Base-by-base conservation (phyloP, 1,140 invertebrate species). In the Pogonus chalceus region DNA sequence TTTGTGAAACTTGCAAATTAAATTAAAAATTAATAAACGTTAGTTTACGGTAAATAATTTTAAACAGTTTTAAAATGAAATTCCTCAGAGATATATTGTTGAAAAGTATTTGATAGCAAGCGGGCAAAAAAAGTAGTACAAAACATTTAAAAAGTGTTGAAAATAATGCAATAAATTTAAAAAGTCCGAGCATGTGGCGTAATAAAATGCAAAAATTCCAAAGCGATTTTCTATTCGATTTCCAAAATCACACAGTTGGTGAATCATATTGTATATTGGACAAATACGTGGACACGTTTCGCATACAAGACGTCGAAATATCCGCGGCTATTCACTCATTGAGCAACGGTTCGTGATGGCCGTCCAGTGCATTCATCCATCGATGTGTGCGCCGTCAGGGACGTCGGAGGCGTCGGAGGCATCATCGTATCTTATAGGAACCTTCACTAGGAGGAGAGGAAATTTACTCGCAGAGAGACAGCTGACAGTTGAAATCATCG, bases 401-500 rank as follows among this genome's bases (percentile, higher is more conserved):
- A 31, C 14, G 14, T 31, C 4, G 14, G 26, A 31, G 26, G 26
- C 14, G 26, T 14, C 26, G 26, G 26, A 7, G 26, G 26, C 14
- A 31, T n/a, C 26, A 31, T 31, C 7, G 26, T 7, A 7, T 7
- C 7, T 7, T 4, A 31, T 31, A 31, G 4, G 26, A 7, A 31
- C 26, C 26, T 7, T 14, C 26, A 31, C 26, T 14, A 31, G 26
- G 7, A 31, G 26, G 7, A 31, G 26, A 31, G 7, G 4, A 31
- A 31, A 7, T 4, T 14, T 31, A 31, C 26, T 31, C 26, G 7
- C 26, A 14, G 26, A 43, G 37, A 43, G 37, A 43, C 37, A 43
- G 37, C 37, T 43, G 37, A 43, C 37, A 43, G 37, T 43, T 16
- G 37, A 43, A 43, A 43, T 43, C 37, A 43, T 7, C 37, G 37